These are phyloP conservation scores for Drosophila quinaria DNA, from an alignment of 2,888 invertebrate genomes.

Conservation along the genomic window DNA sequence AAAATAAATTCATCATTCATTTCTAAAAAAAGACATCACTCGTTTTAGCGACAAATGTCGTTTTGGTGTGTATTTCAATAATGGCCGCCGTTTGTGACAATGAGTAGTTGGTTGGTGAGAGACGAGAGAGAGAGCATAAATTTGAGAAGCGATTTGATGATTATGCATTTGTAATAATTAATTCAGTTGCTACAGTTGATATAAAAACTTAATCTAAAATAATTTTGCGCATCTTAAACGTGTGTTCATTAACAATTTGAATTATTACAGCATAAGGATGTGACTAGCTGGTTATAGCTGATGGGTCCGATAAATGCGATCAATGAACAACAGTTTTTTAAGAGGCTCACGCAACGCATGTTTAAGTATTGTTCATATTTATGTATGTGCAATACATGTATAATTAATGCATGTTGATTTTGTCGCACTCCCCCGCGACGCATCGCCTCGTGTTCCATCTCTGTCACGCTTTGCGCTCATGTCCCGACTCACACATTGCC, in stretches of 20 bases:
- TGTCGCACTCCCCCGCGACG: slow-evolving; percentile 10
- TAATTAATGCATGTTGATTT: slow-evolving; percentile 16
- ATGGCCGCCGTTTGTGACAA: no score
- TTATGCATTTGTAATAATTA: no score
- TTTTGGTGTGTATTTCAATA: no score
- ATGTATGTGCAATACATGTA: slow-evolving; percentile 7
- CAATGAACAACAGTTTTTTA: slow-evolving; percentile 14
- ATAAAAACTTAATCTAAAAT: neutral
- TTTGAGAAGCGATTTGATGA: no score
- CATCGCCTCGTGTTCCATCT: neutral
- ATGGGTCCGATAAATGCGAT: slow-evolving; percentile 17
- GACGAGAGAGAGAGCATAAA: no score
- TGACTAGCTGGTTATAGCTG: neutral
- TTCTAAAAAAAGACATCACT: no score
- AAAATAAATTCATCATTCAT: no score
- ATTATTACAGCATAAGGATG: slow-evolving; percentile 5
- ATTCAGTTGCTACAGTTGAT: neutral
- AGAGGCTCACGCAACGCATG: slow-evolving; percentile 7
- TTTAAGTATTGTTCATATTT: neutral
- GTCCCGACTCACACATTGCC: slow-evolving; percentile 31
- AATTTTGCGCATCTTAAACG: neutral
- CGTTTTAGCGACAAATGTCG: no score
- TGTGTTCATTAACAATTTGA: slow-evolving; percentile 6
- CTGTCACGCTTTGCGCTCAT: neutral
- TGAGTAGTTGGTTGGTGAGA: no score